Evolutionary conservation across 2,113 vertebrate species (phyloP).

Genomic region (Hyperoodon ampullatus): DNA sequence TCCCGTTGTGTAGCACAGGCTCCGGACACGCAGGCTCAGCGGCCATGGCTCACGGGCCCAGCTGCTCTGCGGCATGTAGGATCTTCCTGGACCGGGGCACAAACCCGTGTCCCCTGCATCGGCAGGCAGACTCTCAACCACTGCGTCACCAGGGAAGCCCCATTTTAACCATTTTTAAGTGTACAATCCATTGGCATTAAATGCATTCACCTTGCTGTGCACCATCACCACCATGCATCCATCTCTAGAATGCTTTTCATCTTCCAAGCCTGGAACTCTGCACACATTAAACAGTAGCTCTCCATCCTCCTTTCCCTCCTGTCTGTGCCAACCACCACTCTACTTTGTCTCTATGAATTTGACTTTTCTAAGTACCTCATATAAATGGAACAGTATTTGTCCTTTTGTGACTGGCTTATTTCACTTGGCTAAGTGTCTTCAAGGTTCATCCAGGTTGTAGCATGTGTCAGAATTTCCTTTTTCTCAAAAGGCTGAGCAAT

Average conservation of each 20-base stretch:
- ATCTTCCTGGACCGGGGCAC: no score
- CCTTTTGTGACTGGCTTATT: not conserved
- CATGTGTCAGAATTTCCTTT: not conserved
- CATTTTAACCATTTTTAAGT: not conserved
- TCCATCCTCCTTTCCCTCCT: fast-evolving
- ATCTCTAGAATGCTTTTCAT: not conserved
- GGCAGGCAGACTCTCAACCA: no score
- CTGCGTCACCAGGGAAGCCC: no score
- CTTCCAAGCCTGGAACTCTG: not conserved
- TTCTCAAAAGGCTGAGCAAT: not conserved
- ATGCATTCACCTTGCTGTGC: not conserved
- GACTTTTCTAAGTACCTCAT: not conserved
- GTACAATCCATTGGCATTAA: not conserved
- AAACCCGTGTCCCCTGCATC: no score
- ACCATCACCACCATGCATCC: not conserved
- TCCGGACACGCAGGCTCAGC: no score
- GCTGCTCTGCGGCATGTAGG: no score
- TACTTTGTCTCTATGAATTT: not conserved
- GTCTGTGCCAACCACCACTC: not conserved
- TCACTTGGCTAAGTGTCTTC: not conserved
- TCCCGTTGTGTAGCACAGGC: no score
- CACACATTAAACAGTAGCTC: not conserved
- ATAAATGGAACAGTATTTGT: not conserved
- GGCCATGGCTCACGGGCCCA: no score
- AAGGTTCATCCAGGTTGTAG: not conserved